Base-by-base conservation (phyloP, 2,113 vertebrate genomes). In the Copsychus sechellarum region DNA sequence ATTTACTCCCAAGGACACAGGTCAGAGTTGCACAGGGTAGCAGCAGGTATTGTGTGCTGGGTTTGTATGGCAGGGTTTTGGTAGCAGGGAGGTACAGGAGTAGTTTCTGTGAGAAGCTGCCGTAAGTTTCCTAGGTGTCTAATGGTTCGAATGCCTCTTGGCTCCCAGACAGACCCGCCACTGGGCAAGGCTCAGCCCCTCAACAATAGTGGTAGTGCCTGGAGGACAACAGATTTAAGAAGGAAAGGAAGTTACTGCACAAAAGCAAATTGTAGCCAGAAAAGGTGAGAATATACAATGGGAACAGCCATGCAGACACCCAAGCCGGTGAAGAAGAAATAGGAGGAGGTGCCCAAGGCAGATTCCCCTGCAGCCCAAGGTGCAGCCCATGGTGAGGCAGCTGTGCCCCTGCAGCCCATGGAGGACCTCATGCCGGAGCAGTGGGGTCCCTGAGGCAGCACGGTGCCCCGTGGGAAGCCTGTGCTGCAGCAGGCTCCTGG, bases 1-100 rank as follows among this genome's bases (percentile, higher is more conserved):
- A 53, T 58, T 34, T 79, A 28, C 4, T n/a, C 11, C 14, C 5
- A 62, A 12, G 5, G 47, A 1, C 0, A 2, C 33, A 36, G 42
- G 24, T 60, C 54, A 83, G 40, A 66, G 28, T 2, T 47, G 26
- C 36, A 28, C 7, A 66, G 18, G 2, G 4, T 57, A 47, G 23
- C n/a, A 56, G 21, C 11, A 70, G 29, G 31, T 40, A 38, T 3
- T 38, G n/a, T 38, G 26, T 21, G 12, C 14, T 29, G 33, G 13
- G 16, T 60, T 66, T 74, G 69, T 18, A 36, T 24, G 33, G 10
- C 15, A 66, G 20, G 28, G 7, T n/a, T 67, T 60, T 24, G 61
- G 45, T 8, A n/a, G 38, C 12, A 22, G 29, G 26, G 20, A n/a
- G 11, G 13, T 14, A 45, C 38, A 66, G 33, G 33, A 51, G 12